A percentile compares a stretch with the other conserved stretches of the same genome.
Conservation (phyloP, 2,888 invertebrate genomes). For the Neoscelio sp. region DNA sequence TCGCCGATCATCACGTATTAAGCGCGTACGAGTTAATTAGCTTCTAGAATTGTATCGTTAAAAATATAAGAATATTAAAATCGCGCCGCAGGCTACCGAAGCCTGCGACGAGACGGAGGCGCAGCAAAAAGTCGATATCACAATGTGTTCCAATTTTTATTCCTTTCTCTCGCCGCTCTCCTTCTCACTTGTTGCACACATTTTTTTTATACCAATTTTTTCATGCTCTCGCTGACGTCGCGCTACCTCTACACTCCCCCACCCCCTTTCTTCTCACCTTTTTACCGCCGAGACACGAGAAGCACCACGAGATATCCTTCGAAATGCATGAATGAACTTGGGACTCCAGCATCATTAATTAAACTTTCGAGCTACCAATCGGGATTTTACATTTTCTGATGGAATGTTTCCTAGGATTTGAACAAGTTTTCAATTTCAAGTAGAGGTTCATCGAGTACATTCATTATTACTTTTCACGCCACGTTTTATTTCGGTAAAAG, state of each 20-base stretch:
- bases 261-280: conserved; percentile 65
- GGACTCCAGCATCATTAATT: conserved; percentile 75
- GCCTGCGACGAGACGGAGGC: conserved; percentile 51
- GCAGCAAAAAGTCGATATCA: conserved; percentile 65
- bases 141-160: conserved; percentile 76
- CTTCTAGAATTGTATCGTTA: conserved; percentile 78
- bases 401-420: background rate
- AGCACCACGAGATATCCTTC: conserved; percentile 59
- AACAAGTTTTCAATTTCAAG: too few relatives aligned
- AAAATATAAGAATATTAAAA: conserved; percentile 74
- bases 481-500: too few relatives aligned
- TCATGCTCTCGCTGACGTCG: conserved; percentile 38
- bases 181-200: conserved; percentile 54
- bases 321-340: conserved; percentile 77
- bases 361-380: conserved; percentile 75
- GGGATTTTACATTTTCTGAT: background rate
- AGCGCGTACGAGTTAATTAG: conserved; percentile 75
- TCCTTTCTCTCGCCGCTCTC: conserved; percentile 36
- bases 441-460: too few relatives aligned
- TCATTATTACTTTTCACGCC: too few relatives aligned
- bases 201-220: conserved; percentile 49
- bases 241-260: conserved; percentile 31
- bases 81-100: conserved; percentile 72
- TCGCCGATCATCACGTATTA: conserved; percentile 43
- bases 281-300: conserved; percentile 61